These are phyloP conservation scores for Pavo muticus DNA, from an alignment of 2,113 vertebrate genomes.

Conservation along the genomic window DNA sequence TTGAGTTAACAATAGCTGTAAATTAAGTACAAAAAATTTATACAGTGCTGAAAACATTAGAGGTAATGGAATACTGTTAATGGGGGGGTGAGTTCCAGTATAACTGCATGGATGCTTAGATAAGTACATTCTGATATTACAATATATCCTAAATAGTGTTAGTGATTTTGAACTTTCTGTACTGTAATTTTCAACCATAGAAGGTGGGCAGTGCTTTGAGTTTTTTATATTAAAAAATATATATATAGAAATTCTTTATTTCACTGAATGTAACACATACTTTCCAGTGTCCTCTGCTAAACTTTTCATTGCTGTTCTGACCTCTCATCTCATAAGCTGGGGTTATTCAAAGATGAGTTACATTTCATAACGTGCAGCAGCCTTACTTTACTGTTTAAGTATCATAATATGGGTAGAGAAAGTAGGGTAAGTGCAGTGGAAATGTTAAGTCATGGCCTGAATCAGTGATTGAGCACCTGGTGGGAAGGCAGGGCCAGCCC, in stretches of 20 bases:
- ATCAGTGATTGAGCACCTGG: too few relatives aligned
- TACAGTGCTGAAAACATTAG: not conserved
- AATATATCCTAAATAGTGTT: not conserved
- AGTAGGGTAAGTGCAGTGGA: not conserved
- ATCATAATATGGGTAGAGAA: not conserved
- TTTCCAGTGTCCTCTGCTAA: not conserved
- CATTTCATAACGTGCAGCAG: not conserved
- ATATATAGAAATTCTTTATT: not conserved
- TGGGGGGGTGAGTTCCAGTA: not conserved
- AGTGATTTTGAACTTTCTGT: not conserved
- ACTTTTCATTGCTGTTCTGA: not conserved
- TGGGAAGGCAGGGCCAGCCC: too few relatives aligned
- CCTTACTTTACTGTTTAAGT: not conserved
- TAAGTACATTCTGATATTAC: not conserved
- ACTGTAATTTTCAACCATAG: not conserved
- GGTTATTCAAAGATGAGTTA: not conserved
- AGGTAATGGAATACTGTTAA: not conserved
- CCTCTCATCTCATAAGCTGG: not conserved
- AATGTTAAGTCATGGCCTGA: too few relatives aligned
- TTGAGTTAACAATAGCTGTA: not conserved
- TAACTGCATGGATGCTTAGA: not conserved
- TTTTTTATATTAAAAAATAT: not conserved
- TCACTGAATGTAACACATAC: not conserved
- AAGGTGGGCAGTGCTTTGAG: not conserved
- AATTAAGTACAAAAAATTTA: not conserved